Conservation (phyloP, 2,888 invertebrate genomes). For the Macropis europaea region DNA sequence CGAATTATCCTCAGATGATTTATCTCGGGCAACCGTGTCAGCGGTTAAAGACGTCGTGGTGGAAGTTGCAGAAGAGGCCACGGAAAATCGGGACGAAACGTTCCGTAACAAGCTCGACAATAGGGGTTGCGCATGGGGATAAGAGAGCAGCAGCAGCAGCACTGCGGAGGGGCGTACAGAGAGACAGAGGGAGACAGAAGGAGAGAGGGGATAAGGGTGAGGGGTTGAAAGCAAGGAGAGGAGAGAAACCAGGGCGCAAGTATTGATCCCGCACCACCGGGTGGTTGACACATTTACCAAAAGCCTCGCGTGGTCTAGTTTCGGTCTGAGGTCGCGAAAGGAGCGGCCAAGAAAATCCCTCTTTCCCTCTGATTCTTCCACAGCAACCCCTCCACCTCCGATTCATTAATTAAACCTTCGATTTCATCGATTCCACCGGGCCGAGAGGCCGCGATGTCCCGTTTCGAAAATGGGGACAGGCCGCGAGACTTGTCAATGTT, state of each 20-base stretch:
- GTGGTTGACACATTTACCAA: slow-evolving; percentile 76
- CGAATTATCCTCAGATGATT: background rate
- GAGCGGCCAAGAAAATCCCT: slow-evolving; percentile 35
- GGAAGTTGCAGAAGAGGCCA: slow-evolving; percentile 4
- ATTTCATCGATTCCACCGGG: slow-evolving; percentile 4
- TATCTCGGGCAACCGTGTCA: slow-evolving; percentile 18
- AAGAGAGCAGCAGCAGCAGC: slow-evolving; percentile 22
- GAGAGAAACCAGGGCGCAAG: slow-evolving; percentile 73
- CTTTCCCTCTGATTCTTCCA: slow-evolving; percentile 1
- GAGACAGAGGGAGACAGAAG: slow-evolving; percentile 29
- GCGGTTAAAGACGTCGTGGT: slow-evolving; percentile 11
- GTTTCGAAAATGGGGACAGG: no score
- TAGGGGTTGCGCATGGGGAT: background rate
- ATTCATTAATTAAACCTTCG: slow-evolving; percentile 13
- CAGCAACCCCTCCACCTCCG: background rate
- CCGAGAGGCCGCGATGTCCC: no score
- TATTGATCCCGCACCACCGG: slow-evolving; percentile 75
- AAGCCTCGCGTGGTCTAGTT: slow-evolving; percentile 74
- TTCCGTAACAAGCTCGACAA: slow-evolving; percentile 37
- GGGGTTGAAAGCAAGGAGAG: slow-evolving; percentile 40
- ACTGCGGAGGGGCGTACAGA: slow-evolving; percentile 17
- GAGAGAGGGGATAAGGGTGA: slow-evolving; percentile 21
- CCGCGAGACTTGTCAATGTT: no score
- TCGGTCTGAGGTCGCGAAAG: slow-evolving; percentile 52
- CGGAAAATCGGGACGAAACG: slow-evolving; percentile 45